A percentile compares a stretch with the other conserved stretches of the same genome.
These are phyloP conservation scores for Acridotheres tristis DNA, from an alignment of 2,797 vertebrate genomes.

Conservation along the genomic window DNA sequence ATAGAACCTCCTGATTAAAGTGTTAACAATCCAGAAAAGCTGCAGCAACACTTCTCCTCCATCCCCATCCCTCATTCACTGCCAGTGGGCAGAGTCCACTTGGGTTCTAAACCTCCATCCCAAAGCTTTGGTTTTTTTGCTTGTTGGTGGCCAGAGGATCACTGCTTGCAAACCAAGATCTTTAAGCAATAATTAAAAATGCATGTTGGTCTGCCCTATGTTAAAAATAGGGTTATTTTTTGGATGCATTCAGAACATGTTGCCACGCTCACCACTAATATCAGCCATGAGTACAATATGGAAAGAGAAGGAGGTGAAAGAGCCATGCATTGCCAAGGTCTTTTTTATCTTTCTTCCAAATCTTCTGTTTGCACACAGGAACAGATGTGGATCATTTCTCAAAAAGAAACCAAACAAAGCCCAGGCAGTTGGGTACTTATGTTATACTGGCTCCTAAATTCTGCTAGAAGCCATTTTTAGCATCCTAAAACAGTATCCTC, in stretches of 20 bases:
- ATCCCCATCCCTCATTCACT: rapidly evolving
- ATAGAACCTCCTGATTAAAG: not conserved
- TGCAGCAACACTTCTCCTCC: not conserved
- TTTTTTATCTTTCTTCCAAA: not conserved
- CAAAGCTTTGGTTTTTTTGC: not conserved
- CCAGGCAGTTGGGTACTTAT: not conserved
- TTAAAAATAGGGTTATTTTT: not conserved
- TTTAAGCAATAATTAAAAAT: not conserved
- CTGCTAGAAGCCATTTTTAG: not conserved
- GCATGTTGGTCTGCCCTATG: not conserved
- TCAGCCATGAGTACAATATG: not conserved
- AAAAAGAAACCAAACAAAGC: not conserved
- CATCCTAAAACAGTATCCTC: not conserved
- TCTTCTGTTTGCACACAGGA: not conserved
- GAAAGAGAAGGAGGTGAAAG: not conserved
- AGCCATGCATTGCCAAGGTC: not conserved
- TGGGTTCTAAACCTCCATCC: not conserved
- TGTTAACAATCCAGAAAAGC: not conserved
- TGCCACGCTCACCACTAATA: not conserved
- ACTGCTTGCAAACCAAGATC: not conserved
- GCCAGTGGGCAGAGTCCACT: not conserved
- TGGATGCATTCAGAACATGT: not conserved
- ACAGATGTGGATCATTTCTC: not conserved
- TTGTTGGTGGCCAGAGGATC: not conserved
- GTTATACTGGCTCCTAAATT: not conserved